Conservation (phyloP, 2,797 vertebrate genomes). For the Phylloscopus collybita region DNA sequence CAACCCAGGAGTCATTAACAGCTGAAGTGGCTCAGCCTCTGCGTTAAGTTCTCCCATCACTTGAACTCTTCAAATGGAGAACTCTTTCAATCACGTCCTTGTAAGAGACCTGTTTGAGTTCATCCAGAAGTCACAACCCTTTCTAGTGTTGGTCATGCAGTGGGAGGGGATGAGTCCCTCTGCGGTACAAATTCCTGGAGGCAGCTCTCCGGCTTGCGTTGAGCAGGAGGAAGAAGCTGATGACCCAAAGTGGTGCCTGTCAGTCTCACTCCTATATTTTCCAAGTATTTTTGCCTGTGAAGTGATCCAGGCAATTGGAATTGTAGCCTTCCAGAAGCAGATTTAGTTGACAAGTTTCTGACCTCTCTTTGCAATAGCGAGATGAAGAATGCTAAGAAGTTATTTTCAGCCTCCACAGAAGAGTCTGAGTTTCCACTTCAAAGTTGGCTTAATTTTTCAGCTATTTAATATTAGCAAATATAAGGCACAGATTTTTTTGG, state of each 20-base stretch:
- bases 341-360: constrained; percentile 48
- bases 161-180: background rate
- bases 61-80: background rate
- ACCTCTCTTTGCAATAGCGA: constrained; percentile 6
- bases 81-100: background rate
- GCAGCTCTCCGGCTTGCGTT: background rate
- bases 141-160: background rate
- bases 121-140: background rate
- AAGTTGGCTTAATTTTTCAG: constrained; percentile 25
- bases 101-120: background rate
- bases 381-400: constrained; percentile 7
- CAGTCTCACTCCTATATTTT: background rate
- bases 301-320: background rate
- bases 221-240: background rate
- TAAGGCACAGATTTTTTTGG: background rate
- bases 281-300: background rate
- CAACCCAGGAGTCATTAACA: background rate
- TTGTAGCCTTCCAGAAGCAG: constrained; percentile 11
- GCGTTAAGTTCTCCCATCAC: background rate
- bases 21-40: background rate
- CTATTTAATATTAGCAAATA: constrained; percentile 35
- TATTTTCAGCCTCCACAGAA: constrained; percentile 40
- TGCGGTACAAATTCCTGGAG: background rate
- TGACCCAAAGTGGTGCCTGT: background rate
- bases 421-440: constrained; percentile 30